Conservation (phyloP, 2,888 invertebrate genomes). For the Atrina japonica region DNA sequence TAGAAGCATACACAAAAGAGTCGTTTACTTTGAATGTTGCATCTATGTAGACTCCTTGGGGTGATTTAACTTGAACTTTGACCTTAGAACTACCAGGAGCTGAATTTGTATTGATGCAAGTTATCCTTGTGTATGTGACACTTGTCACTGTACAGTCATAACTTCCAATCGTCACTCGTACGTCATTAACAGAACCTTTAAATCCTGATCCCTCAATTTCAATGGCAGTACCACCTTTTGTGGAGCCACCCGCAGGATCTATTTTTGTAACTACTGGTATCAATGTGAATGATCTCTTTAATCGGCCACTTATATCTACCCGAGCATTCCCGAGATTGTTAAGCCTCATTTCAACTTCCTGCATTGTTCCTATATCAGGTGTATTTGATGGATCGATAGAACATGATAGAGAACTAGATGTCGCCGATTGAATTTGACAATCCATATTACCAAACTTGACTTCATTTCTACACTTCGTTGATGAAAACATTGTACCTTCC, state of each 20-base stretch:
- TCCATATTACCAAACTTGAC: conserved; percentile 35
- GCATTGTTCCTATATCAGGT: conserved; percentile 11
- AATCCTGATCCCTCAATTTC: conserved; percentile 63
- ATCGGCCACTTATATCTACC: neutral
- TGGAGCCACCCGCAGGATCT: conserved; percentile 49
- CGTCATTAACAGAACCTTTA: conserved; percentile 39
- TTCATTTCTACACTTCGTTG: conserved; percentile 48
- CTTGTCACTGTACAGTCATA: conserved; percentile 55
- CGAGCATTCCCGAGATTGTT: conserved; percentile 22
- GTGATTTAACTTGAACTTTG: conserved; percentile 11
- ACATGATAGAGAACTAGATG: conserved; percentile 10
- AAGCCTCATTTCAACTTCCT: conserved; percentile 4
- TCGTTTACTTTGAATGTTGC: conserved; percentile 11
- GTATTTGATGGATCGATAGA: conserved; percentile 26
- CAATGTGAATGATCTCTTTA: conserved; percentile 12
- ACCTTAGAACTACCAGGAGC: conserved; percentile 4
- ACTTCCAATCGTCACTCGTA: conserved; percentile 58
- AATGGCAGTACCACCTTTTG: conserved; percentile 53
- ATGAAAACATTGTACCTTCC: conserved; percentile 42
- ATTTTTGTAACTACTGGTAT: conserved; percentile 66
- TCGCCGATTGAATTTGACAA: conserved; percentile 9
- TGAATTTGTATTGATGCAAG: conserved; percentile 47
- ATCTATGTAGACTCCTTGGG: conserved; percentile 9
- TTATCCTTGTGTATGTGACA: conserved; percentile 52
- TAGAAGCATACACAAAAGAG: conserved; percentile 8